phyloP scores from a whole-genome alignment of 2,888 invertebrate genomes.

The Meiosimyza platycephala region DNA sequence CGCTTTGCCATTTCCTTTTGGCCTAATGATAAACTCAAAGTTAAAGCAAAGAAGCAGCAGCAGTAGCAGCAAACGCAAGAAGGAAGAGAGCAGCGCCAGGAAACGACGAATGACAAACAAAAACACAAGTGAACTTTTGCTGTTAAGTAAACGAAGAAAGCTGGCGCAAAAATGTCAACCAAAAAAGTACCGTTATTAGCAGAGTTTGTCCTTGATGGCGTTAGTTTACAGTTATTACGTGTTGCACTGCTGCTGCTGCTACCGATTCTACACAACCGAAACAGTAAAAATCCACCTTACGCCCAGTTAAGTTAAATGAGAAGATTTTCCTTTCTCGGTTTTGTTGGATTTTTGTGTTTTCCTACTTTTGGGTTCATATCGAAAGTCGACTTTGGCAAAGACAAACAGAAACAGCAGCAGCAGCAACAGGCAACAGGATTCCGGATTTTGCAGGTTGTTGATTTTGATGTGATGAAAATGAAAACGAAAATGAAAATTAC shows the following conservation, averaged over 20 bases:
- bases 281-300: slow-evolving; percentile 4
- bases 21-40: slow-evolving; percentile 27
- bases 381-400: slow-evolving; percentile 29
- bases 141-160: slow-evolving; percentile 35
- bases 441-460: slow-evolving; percentile 12
- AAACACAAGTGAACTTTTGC: slow-evolving; percentile 31
- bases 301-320: slow-evolving; percentile 7
- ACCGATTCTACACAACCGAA: background rate
- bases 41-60: slow-evolving; percentile 21
- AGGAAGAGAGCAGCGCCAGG: background rate
- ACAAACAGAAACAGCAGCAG: slow-evolving; percentile 24
- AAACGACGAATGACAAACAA: slow-evolving; percentile 19
- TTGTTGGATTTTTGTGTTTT: background rate
- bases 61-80: background rate
- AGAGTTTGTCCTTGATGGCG: slow-evolving; percentile 36
- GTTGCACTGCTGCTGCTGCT: slow-evolving; percentile 33
- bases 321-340: background rate
- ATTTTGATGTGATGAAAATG: slow-evolving; percentile 36
- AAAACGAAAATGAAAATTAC: slow-evolving; percentile 22
- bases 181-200: slow-evolving; percentile 47
- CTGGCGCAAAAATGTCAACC: slow-evolving; percentile 44
- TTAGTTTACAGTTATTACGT: slow-evolving; percentile 36
- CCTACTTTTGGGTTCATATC: slow-evolving; percentile 13
- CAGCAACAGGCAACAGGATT: slow-evolving; percentile 25
- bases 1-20: slow-evolving; percentile 6